These are phyloP conservation scores for Ophioninae sp. DNA, from an alignment of 2,888 invertebrate species.

Conservation along the genomic window DNA sequence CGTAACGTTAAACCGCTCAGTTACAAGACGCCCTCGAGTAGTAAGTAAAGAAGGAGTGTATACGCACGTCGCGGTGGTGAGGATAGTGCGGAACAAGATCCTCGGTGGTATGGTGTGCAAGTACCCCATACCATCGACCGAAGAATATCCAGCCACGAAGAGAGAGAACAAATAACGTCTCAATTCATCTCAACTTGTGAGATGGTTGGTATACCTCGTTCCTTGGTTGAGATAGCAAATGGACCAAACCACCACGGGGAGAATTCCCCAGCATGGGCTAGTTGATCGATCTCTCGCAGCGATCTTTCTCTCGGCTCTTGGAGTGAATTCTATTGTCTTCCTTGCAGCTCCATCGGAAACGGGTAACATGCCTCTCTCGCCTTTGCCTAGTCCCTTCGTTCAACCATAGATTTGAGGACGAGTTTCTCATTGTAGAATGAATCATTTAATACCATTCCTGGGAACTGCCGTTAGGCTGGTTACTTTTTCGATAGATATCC, in stretches of 20 bases:
- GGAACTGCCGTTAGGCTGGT: not conserved
- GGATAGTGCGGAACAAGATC: slow-evolving; percentile 53
- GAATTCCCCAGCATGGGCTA: slow-evolving; percentile 39
- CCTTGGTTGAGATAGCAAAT: slow-evolving; percentile 22
- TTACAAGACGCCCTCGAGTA: slow-evolving; percentile 53
- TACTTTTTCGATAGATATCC: not conserved
- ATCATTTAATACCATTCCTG: not conserved
- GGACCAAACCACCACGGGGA: slow-evolving; percentile 40
- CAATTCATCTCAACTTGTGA: slow-evolving; percentile 45
- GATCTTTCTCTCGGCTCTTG: slow-evolving; percentile 31
- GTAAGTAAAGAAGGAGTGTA: slow-evolving; percentile 55
- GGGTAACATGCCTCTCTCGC: not conserved
- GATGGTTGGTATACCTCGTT: slow-evolving; percentile 21
- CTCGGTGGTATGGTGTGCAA: slow-evolving; percentile 18
- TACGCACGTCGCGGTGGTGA: slow-evolving; percentile 35
- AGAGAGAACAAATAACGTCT: slow-evolving; percentile 49
- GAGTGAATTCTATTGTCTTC: slow-evolving; percentile 34
- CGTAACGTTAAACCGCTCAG: slow-evolving; percentile 45
- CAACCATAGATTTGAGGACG: not conserved
- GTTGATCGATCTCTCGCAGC: slow-evolving; percentile 45
- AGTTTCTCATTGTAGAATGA: not conserved
- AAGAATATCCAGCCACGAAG: slow-evolving; percentile 21
- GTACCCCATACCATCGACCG: slow-evolving; percentile 6
- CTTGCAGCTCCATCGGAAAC: not conserved
- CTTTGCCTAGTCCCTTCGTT: not conserved